Evolutionary conservation across 2,797 vertebrate species (phyloP).

Genomic region (Pteropus rufus): DNA sequence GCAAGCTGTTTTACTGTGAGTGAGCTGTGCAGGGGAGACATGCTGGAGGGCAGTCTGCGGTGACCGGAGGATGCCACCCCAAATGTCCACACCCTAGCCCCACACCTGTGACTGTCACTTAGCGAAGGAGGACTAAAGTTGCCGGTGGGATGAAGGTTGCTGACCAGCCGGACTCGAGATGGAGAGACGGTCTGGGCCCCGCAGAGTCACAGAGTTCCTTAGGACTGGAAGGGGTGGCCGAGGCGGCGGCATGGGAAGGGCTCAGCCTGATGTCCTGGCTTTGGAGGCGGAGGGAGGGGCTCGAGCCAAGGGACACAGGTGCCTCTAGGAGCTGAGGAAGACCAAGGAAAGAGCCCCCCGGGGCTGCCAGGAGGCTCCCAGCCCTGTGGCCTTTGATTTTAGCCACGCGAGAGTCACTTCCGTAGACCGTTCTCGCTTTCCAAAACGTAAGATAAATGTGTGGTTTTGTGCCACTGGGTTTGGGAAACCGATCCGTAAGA

Average conservation of each 20-base stretch:
- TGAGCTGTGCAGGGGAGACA: too few relatives aligned
- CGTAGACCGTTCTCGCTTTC: too few relatives aligned
- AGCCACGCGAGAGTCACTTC: too few relatives aligned
- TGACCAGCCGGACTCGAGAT: rapidly evolving
- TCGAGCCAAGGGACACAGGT: rapidly evolving
- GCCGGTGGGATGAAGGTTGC: not conserved
- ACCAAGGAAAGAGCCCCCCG: too few relatives aligned
- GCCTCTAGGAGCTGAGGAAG: not conserved
- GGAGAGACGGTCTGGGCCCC: not conserved
- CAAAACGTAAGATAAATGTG: too few relatives aligned
- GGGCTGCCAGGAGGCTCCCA: too few relatives aligned
- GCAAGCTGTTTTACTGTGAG: too few relatives aligned
- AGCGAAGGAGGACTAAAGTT: not conserved
- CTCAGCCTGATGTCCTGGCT: not conserved
- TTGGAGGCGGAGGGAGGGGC: too few relatives aligned
- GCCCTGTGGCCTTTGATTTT: too few relatives aligned
- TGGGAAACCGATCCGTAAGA: too few relatives aligned
- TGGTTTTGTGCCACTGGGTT: too few relatives aligned
- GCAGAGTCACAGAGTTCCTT: rapidly evolving
- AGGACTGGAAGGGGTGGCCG: rapidly evolving
- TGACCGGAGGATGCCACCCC: not conserved
- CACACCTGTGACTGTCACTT: rapidly evolving
- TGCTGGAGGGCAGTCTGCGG: not conserved
- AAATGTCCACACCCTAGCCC: rapidly evolving
- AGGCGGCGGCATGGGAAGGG: not conserved